Base-by-base conservation (phyloP, 37 sponge, comb jelly and placozoan species). In the Axinella damicornis region DNA sequence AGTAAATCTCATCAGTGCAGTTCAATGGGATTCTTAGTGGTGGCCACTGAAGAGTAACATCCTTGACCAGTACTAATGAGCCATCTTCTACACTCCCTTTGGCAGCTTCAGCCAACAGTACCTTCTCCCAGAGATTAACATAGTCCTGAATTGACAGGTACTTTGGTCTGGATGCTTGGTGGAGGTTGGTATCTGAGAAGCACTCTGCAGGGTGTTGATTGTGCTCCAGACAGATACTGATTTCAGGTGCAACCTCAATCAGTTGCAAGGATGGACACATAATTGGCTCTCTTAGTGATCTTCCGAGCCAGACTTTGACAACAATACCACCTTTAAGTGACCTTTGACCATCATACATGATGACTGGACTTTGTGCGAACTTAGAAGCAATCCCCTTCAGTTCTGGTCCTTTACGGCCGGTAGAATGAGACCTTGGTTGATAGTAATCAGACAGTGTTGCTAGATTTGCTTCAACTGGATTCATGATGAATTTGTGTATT, bases 191-290 rank as follows among this genome's bases (percentile, higher is more conserved):
- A 64, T 66, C 68, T 30, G 88, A 80, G 61, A 88, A 88, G 53
- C 88, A 88, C 27, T 76, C 58, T 28, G 82, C 81, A 54, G 88
- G 82, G 41, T 60, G 46, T 0, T 35, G 40, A 40, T 82, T 68
- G 53, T 88, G 88, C 60, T 80, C 82, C 28, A 88, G 28, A 33
- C 88, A 88, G 32, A 88, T 73, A 30, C 54, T 52, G 56, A 81
- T 57, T 37, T 63, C 60, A 20, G 88, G 88, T 20, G 76, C 74
- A 0, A 81, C 40, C 53, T 79, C 71, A 25, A 88, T 41, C 38
- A 88, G 41, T 70, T 88, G 88, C 24, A 88, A 32, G 31, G 22
- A 37, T 15, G 88, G 82, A 30, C 41, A 34, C 22, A 74, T 62
- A 24, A 61, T 33, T 74, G 53, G n/a, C 34, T 83, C 34, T 30